Conservation (phyloP, 2,797 vertebrate species). For the Eurystomus glaucurus region DNA sequence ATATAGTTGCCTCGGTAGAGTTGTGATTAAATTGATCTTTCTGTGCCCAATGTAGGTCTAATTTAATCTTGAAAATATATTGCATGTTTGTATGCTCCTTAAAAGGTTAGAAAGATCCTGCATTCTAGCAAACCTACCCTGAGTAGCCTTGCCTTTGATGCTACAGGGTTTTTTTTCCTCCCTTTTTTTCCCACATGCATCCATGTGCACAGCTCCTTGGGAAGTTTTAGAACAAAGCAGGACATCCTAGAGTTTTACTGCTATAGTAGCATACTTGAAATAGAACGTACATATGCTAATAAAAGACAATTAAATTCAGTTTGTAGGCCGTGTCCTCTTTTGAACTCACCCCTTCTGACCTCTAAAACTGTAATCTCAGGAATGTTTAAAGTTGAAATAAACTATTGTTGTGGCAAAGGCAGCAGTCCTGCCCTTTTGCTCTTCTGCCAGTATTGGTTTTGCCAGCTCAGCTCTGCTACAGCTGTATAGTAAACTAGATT, state of each 20-base stretch:
- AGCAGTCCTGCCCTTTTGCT: slow-evolving; percentile 22
- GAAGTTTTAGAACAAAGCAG: not conserved
- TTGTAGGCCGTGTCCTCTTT: not conserved
- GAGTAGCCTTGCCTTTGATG: fast-evolving
- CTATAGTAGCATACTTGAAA: not conserved
- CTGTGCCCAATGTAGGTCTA: not conserved
- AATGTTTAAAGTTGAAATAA: slow-evolving; percentile 17
- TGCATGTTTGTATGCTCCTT: not conserved
- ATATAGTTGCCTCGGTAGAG: not conserved
- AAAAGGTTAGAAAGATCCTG: not conserved
- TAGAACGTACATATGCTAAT: not conserved
- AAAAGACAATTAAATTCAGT: not conserved
- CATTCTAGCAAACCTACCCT: not conserved
- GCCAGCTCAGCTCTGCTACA: slow-evolving; percentile 17
- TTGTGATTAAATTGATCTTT: not conserved
- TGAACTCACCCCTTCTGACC: not conserved
- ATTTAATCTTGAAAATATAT: not conserved
- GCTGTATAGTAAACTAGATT: not conserved
- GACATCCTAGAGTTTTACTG: not conserved
- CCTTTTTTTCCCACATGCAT: not conserved
- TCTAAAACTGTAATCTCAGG: slow-evolving; percentile 18
- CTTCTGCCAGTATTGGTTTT: not conserved
- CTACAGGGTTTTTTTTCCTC: fast-evolving
- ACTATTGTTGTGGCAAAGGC: slow-evolving; percentile 1
- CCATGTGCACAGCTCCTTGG: not conserved